Base-by-base conservation (phyloP, 2,888 invertebrate species). In the Myathropa florea region DNA sequence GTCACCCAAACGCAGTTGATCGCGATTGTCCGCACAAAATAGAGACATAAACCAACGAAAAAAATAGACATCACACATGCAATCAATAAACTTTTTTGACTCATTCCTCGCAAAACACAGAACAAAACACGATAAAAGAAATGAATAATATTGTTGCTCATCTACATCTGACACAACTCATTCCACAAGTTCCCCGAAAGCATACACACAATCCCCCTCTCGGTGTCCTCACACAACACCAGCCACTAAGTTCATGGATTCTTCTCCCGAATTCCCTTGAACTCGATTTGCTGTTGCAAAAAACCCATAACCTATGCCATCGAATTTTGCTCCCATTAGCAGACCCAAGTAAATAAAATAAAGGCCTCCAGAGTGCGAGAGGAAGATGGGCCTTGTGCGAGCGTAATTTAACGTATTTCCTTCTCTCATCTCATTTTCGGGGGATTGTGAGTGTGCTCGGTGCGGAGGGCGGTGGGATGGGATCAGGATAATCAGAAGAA, bases 301-400 rank as follows among this genome's bases (percentile, higher is more conserved):
- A 23, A 39, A 30, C 59, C 59, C 75, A 65, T 68, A 77, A 68
- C 76, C 76, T 77, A 77, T 67, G 76, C 24, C 68, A 68, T 77
- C 33, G 46, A 61, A 68, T 68, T 60, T 53, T 18, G 24, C 21
- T 46, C 33, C 46, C 68, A 61, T 61, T 77, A 77, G 30, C 46
- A 68, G 60, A 33, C 12, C 53, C 33, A 61, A 72, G 26, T 33
- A 24, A n/a, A 57, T 24, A 55, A 55, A 26, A 57, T 64, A 64
- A 57, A 65, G 28, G 23, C 39, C 61, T 18, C 7, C 18, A 18
- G 18, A 7, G 33, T 0, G 12, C 30, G 10, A 33, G 55, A 55
- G 33, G 14, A n/a, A n/a, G n/a, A 21, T 55, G 57, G 23, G 18
- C 36, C 23, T 39, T 9, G 10, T 39, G 63, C 23, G 65, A 53